Evolutionary conservation across 2,797 vertebrate genomes (phyloP).

Genomic region (Notolepis coatsorum): DNA sequence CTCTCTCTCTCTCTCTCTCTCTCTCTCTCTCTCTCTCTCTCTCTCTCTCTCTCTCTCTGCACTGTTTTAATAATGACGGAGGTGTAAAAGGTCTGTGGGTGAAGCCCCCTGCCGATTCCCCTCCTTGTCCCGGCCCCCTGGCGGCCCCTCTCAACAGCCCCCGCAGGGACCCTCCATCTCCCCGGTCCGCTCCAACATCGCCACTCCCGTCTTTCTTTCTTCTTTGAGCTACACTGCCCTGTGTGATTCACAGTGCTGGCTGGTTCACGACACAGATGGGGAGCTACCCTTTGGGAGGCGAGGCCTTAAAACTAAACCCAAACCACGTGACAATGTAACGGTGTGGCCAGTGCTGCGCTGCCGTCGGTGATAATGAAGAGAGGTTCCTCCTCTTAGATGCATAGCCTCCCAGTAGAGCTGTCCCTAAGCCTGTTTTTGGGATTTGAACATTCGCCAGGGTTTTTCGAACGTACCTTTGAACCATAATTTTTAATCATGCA

Average conservation of each 20-base stretch:
- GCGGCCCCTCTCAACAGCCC: constrained; percentile 23
- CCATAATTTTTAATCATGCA: too few relatives aligned
- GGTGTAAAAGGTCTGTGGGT: constrained; percentile 67
- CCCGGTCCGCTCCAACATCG: constrained; percentile 50
- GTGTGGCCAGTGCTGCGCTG: background rate
- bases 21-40: background rate
- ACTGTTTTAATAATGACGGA: constrained; percentile 67
- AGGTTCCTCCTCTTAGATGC: constrained; percentile 5
- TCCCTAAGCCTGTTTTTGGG: too few relatives aligned
- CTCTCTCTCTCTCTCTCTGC: constrained; percentile 43
- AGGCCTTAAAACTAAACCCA: too few relatives aligned
- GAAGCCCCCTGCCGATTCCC: constrained; percentile 49
- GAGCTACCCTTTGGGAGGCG: too few relatives aligned
- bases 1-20: background rate
- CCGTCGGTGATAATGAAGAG: constrained; percentile 17
- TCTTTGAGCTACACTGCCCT: constrained; percentile 33
- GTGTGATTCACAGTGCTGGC: background rate
- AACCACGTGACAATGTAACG: too few relatives aligned
- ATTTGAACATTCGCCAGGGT: too few relatives aligned
- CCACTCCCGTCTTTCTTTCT: constrained; percentile 59
- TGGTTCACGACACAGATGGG: too few relatives aligned
- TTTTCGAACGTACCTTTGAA: too few relatives aligned
- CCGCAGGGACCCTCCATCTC: constrained; percentile 61
- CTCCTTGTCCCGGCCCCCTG: constrained; percentile 18
- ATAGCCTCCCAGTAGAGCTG: constrained; percentile 13